These are phyloP conservation scores for Torymus aiolomorphi DNA, from an alignment of 2,888 invertebrate genomes.

Conservation along the genomic window DNA sequence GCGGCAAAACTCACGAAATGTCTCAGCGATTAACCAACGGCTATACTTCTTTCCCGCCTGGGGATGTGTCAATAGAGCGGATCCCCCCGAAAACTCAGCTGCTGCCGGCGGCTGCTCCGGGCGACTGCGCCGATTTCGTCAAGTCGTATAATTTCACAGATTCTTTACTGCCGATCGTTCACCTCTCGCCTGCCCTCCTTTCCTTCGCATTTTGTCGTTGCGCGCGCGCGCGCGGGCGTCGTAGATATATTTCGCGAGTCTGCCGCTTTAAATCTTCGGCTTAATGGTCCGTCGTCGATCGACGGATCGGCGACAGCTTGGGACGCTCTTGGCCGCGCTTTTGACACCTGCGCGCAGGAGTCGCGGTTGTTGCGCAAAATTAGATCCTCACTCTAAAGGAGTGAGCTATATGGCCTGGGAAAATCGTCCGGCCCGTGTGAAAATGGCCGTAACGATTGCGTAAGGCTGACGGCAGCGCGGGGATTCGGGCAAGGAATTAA, in stretches of 20 bases:
- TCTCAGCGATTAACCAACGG: slow-evolving; percentile 41
- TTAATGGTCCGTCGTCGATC: not conserved
- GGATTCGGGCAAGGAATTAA: too few relatives aligned
- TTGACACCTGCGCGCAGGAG: too few relatives aligned
- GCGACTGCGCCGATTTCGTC: slow-evolving; percentile 45
- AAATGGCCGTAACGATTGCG: too few relatives aligned
- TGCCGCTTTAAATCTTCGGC: slow-evolving; percentile 31
- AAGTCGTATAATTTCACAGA: slow-evolving; percentile 53
- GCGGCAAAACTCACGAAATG: slow-evolving; percentile 27
- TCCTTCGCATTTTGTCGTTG: slow-evolving; percentile 19
- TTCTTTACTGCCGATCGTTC: slow-evolving; percentile 51
- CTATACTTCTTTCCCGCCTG: not conserved
- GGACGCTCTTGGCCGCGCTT: not conserved
- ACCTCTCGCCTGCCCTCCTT: slow-evolving; percentile 44
- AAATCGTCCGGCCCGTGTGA: too few relatives aligned
- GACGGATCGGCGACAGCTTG: not conserved
- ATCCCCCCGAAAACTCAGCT: slow-evolving; percentile 22
- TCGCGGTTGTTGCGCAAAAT: too few relatives aligned
- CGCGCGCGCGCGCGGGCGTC: not conserved
- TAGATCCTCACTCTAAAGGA: too few relatives aligned
- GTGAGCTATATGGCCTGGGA: too few relatives aligned
- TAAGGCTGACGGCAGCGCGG: too few relatives aligned
- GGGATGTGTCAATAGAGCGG: slow-evolving; percentile 52
- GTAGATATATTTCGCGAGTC: not conserved
- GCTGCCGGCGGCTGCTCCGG: not conserved